Evolutionary conservation across 2,113 vertebrate genomes (phyloP), one percentile per base, ranked within the genome.

Genomic region (Psittacara wagleri): DNA sequence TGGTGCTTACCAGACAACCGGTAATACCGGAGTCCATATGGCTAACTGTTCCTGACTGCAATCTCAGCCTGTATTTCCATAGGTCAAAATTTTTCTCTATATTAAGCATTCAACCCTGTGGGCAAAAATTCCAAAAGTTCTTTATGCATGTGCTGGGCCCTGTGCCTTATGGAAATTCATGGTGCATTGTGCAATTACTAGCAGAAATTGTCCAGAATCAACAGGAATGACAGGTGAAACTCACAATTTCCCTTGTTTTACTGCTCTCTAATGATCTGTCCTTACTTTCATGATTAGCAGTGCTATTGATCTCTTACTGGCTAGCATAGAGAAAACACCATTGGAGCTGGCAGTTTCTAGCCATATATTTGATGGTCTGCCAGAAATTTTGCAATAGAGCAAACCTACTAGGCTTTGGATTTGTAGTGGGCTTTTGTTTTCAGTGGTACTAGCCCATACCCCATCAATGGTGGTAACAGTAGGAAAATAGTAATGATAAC

Each of bases 121-220:
- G 81, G 89, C 73, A 94, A 86, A 89, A 91, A 92, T 95, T 91
- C 91, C 77, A n/a, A 7, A 78, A 10, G 7, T 84, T 90, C 46
- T 78, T 91, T 75, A 55, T 91, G 64, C 69, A 51, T 22, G 10
- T 64, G 76, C 83, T 92, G 51, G 86, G 76, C 69, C n/a, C n/a
- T 88, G 43, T 92, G 80, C 86, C 68, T 86, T 86, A 94, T 78
- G 91, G 88, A 95, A 95, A 93, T 83, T 93, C 79, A 63, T 59
- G 37, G 52, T 90, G 37, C 72, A 75, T 95, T 95, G 75, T 92
- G 68, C 74, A 96, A 94, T 96, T 90, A 90, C 76, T 69, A 88
- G 59, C 59, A 0, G 90, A 93, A 93, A 63, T 80, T 46, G 81
- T 94, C 94, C 92, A 95, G 91, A 95, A 93, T 94, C 86, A 95